These are phyloP conservation scores for Spodoptera picta DNA, from an alignment of 2,888 invertebrate genomes.

Conservation along the genomic window DNA sequence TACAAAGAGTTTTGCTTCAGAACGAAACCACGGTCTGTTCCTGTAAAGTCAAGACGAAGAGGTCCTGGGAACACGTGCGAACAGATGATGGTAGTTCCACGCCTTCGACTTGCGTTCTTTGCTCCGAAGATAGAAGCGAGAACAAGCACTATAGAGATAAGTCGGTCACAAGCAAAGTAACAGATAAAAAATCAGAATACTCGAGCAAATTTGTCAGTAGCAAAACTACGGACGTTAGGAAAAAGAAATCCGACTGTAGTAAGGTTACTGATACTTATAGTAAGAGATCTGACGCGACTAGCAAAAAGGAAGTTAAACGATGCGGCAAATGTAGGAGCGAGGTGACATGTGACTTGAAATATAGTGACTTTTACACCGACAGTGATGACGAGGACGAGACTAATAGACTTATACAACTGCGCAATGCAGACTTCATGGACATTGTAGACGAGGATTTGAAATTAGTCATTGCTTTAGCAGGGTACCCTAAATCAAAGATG, in stretches of 20 bases:
- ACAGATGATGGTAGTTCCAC: conserved; percentile 74
- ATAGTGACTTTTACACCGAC: conserved; percentile 74
- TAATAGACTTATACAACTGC: conserved; percentile 74
- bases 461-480: conserved; percentile 76
- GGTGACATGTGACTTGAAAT: conserved; percentile 71
- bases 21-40: conserved; percentile 74
- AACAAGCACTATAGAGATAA: conserved; percentile 61
- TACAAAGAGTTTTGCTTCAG: conserved; percentile 75
- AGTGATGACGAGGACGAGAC: conserved; percentile 79
- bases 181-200: conserved; percentile 49
- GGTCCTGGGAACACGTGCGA: conserved; percentile 65
- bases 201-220: conserved; percentile 61
- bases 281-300: conserved; percentile 67
- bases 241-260: conserved; percentile 63
- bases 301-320: conserved; percentile 63
- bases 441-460: conserved; percentile 78
- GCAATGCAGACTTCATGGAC: conserved; percentile 77
- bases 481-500: conserved; percentile 82
- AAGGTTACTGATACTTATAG: conserved; percentile 62
- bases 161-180: conserved; percentile 61
- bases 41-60: conserved; percentile 67
- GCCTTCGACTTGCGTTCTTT: conserved; percentile 79
- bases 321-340: conserved; percentile 64
- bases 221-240: conserved; percentile 60
- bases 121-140: conserved; percentile 69